These are phyloP conservation scores for Panonychus citri DNA, from an alignment of 1,140 invertebrate genomes.

Conservation along the genomic window DNA sequence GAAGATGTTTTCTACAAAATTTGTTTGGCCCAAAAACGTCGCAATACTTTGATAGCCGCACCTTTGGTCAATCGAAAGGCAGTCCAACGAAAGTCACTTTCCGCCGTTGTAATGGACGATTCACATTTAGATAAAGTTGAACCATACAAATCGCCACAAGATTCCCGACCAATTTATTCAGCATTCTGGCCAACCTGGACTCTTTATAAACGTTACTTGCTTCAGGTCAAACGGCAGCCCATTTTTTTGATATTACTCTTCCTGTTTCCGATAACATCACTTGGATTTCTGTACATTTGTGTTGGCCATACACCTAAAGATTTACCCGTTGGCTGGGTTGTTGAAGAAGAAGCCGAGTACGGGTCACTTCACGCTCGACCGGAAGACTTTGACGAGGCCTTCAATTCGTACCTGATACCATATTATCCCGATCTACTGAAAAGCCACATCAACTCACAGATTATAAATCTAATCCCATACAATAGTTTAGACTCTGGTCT, in stretches of 20 bases:
- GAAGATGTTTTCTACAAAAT: conserved; percentile 7
- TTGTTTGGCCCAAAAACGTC: conserved; percentile 1
- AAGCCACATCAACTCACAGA: neutral
- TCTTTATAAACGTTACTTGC: neutral
- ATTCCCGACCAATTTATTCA: neutral
- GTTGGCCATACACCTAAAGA: conserved; percentile 67
- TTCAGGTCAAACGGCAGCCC: conserved; percentile 9
- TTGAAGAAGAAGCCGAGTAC: conserved; percentile 16
- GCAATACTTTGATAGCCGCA: neutral
- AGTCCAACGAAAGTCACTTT: neutral
- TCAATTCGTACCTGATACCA: neutral
- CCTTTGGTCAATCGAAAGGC: neutral
- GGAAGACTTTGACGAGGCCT: neutral
- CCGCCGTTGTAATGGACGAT: neutral
- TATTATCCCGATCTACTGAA: neutral
- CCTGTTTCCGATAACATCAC: conserved; percentile 64
- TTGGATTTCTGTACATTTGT: conserved; percentile 72
- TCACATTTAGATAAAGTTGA: neutral
- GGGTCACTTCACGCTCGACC: neutral
- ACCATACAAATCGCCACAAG: neutral
- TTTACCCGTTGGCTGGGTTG: conserved; percentile 52
- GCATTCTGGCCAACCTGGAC: neutral
- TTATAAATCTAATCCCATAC: neutral
- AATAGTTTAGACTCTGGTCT: neutral
- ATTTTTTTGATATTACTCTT: conserved; percentile 46